A percentile compares a stretch with the other conserved stretches of the same genome.
These are phyloP conservation scores for Rhagoletis zephyria DNA, from an alignment of 1,140 invertebrate species.

Conservation along the genomic window DNA sequence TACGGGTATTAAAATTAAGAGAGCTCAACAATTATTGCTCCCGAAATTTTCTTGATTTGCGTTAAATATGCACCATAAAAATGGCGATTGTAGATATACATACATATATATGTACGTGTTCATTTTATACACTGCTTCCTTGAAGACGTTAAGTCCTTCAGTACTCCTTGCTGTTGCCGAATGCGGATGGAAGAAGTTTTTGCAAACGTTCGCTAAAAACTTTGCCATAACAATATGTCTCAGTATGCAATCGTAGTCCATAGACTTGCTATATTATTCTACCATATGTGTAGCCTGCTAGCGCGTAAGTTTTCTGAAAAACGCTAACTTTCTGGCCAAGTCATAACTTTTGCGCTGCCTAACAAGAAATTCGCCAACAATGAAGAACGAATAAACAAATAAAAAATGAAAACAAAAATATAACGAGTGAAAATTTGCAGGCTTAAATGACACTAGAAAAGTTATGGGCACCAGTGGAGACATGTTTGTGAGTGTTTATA, in stretches of 20 bases:
- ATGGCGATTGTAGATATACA: too few relatives aligned
- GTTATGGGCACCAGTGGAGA: not conserved
- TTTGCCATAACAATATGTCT: conserved; percentile 29
- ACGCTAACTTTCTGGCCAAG: conserved; percentile 39
- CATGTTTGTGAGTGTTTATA: not conserved
- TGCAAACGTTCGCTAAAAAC: not conserved
- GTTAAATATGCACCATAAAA: too few relatives aligned
- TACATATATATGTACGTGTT: too few relatives aligned
- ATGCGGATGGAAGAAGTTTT: not conserved
- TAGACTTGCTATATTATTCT: conserved; percentile 23
- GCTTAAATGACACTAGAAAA: not conserved
- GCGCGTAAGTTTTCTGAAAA: not conserved
- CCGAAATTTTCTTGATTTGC: too few relatives aligned
- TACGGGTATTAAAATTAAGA: too few relatives aligned
- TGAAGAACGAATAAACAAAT: conserved; percentile 1
- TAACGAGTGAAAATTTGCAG: not conserved
- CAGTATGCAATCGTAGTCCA: not conserved
- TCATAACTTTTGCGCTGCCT: conserved; percentile 42
- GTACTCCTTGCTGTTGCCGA: not conserved
- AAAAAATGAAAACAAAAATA: not conserved
- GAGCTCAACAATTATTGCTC: too few relatives aligned
- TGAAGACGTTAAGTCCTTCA: not conserved
- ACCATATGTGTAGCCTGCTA: not conserved
- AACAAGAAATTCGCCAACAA: conserved; percentile 15
- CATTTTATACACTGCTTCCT: not conserved